phyloP scores from a whole-genome alignment of 2,888 invertebrate species.

The Ceramica pisi region DNA sequence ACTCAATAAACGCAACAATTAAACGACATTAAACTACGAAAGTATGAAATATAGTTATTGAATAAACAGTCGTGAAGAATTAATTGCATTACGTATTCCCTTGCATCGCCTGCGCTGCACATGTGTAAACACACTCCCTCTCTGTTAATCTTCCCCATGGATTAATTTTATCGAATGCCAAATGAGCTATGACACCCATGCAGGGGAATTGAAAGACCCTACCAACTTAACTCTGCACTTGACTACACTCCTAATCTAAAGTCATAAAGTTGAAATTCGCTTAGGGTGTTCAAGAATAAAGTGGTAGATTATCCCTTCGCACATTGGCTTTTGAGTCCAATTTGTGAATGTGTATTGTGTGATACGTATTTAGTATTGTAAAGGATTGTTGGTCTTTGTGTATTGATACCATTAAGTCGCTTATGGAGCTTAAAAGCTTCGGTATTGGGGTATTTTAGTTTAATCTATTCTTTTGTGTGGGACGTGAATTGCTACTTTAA shows the following conservation, averaged over 20 bases:
- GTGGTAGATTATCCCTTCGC: constrained; percentile 63
- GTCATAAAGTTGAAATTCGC: constrained; percentile 70
- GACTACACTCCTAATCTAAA: constrained; percentile 58
- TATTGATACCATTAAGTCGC: constrained; percentile 68
- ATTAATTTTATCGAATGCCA: constrained; percentile 90
- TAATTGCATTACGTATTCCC: constrained; percentile 84
- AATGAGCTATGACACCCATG: constrained; percentile 88
- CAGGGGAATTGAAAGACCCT: constrained; percentile 78
- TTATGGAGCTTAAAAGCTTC: constrained; percentile 61
- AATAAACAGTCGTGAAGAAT: constrained; percentile 79
- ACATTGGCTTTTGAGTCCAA: constrained; percentile 88
- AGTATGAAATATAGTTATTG: constrained; percentile 76
- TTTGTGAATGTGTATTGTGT: constrained; percentile 86
- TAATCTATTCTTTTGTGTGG: constrained; percentile 48
- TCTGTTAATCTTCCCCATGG: constrained; percentile 83
- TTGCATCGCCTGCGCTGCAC: constrained; percentile 68
- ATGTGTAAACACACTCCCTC: constrained; percentile 84
- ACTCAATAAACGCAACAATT: constrained; percentile 70
- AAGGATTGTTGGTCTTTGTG: constrained; percentile 69
- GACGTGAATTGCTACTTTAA: constrained; percentile 38
- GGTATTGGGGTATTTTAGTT: constrained; percentile 52
- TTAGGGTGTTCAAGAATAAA: neutral
- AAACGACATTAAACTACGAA: constrained; percentile 71
- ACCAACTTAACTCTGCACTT: constrained; percentile 63
- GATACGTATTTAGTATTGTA: constrained; percentile 80